These are phyloP conservation scores for Augochlora pura DNA, from an alignment of 1,140 invertebrate species.

Conservation along the genomic window DNA sequence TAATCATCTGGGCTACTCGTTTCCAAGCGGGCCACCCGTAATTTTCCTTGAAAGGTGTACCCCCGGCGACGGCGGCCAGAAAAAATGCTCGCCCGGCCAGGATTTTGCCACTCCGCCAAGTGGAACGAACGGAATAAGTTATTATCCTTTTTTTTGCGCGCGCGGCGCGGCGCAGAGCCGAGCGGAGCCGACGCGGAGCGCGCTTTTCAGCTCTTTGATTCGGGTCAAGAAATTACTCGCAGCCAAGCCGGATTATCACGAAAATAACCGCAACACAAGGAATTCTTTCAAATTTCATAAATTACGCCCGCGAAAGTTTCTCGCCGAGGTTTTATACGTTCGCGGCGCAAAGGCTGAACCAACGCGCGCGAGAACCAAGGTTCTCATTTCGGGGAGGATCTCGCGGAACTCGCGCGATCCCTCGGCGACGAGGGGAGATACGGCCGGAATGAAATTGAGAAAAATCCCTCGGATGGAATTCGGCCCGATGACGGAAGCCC, in stretches of 20 bases:
- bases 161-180: no score
- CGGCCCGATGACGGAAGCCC: no score
- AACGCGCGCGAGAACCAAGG: no score
- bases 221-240: background rate
- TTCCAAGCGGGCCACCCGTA: constrained; percentile 21
- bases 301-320: background rate
- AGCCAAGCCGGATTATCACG: background rate
- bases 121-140: constrained; percentile 35
- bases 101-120: constrained; percentile 38
- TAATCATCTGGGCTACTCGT: constrained; percentile 37
- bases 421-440: no score
- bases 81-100: constrained; percentile 13
- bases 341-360: no score
- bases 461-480: no score
- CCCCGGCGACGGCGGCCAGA: background rate
- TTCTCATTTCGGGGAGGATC: background rate
- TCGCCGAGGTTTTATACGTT: no score
- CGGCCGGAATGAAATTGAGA: no score
- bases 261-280: background rate
- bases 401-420: no score
- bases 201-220: background rate
- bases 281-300: constrained; percentile 3
- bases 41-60: constrained; percentile 21
- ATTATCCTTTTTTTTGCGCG: constrained; percentile 37
- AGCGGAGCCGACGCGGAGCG: no score